Conservation (phyloP, 2,888 invertebrate species). For the Celastrina argiolus region DNA sequence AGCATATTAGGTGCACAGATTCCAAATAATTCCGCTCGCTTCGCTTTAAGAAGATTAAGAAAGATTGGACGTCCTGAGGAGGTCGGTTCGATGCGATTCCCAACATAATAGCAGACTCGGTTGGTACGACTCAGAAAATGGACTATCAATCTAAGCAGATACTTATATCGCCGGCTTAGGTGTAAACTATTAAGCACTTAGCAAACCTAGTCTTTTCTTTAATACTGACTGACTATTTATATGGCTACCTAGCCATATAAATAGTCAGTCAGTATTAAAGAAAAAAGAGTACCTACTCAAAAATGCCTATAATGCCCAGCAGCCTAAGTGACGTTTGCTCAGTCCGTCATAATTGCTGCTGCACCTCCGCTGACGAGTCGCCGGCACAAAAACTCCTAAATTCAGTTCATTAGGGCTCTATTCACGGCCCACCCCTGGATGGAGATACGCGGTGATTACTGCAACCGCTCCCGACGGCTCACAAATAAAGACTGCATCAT, state of each 20-base stretch:
- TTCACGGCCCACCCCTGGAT: constrained; percentile 76
- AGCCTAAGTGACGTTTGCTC: constrained; percentile 63
- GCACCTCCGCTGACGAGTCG: constrained; percentile 73
- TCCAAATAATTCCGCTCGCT: constrained; percentile 68
- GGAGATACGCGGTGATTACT: constrained; percentile 79
- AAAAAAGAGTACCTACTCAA: too few species aligned
- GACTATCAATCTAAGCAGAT: constrained; percentile 57
- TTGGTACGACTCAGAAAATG: constrained; percentile 56
- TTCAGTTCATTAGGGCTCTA: constrained; percentile 78
- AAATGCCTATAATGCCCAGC: constrained; percentile 42
- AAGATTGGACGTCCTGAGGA: constrained; percentile 73
- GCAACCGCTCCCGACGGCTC: constrained; percentile 78
- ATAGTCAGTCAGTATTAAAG: too few species aligned
- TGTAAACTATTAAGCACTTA: constrained; percentile 2
- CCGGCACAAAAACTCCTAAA: constrained; percentile 77
- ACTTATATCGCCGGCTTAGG: constrained; percentile 44
- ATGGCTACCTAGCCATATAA: too few species aligned
- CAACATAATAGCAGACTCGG: constrained; percentile 53
- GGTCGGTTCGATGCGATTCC: constrained; percentile 53
- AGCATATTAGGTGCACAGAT: constrained; percentile 68
- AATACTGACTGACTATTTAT: background rate
- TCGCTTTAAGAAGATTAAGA: constrained; percentile 73
- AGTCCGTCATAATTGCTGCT: constrained; percentile 72
- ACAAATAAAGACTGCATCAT: constrained; percentile 79
- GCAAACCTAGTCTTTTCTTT: constrained; percentile 18